phyloP scores from a whole-genome alignment of 2,888 invertebrate species.

The Emesis russula region DNA sequence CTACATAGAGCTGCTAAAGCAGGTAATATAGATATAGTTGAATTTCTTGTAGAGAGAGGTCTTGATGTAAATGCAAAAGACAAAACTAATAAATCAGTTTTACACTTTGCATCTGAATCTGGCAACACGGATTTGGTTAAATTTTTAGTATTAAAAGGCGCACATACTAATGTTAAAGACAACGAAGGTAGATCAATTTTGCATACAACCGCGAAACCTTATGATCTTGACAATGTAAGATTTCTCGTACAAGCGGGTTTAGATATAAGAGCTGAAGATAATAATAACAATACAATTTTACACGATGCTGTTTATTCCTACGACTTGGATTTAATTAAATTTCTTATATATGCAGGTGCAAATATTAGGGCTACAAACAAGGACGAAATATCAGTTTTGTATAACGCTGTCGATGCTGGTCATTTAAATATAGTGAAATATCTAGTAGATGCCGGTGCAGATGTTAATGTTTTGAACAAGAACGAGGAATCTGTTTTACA shows the following conservation, averaged over 20 bases:
- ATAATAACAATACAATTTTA: too few relatives aligned
- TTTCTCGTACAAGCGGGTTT: too few relatives aligned
- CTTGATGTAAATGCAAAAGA: not conserved
- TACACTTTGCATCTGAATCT: not conserved
- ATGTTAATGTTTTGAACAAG: too few relatives aligned
- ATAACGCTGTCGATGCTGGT: conserved; percentile 64
- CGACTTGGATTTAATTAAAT: not conserved
- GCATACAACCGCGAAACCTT: not conserved
- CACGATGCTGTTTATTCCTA: not conserved
- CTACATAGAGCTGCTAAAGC: not conserved
- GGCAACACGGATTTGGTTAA: not conserved
- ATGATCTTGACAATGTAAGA: too few relatives aligned
- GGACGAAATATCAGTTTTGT: conserved; percentile 80
- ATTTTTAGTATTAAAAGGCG: not conserved
- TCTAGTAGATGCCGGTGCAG: too few relatives aligned
- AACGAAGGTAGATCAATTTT: not conserved
- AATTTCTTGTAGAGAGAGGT: not conserved
- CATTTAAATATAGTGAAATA: too few relatives aligned
- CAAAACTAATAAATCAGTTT: conserved; percentile 41
- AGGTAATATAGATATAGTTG: not conserved
- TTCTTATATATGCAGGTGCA: not conserved
- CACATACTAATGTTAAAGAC: not conserved
- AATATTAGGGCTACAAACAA: conserved; percentile 27
- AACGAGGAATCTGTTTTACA: conserved; percentile 33
- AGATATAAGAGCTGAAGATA: too few relatives aligned